Percentiles rank a stretch among this genome's conserved stretches.
Conservation (phyloP, 2,113 vertebrate genomes). For the Tiliqua scincoides region DNA sequence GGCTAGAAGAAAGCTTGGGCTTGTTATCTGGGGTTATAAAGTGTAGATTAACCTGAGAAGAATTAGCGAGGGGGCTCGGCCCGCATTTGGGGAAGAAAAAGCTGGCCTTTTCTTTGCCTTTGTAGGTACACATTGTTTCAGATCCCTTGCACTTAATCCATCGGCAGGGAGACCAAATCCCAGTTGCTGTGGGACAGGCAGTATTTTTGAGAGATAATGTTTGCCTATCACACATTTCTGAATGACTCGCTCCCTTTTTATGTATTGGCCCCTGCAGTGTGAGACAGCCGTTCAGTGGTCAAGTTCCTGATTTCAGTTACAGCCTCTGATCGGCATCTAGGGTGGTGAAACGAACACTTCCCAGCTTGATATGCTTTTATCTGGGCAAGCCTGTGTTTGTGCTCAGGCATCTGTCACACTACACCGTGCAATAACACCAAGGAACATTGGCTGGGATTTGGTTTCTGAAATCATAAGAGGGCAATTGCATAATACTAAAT, state of each 20-base stretch:
- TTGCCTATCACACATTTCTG: not conserved
- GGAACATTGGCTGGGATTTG: not conserved
- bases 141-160: conserved; percentile 57
- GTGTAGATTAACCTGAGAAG: conserved; percentile 73
- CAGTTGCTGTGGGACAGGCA: conserved; percentile 41
- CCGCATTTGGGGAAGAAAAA: conserved; percentile 58
- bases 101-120: conserved; percentile 37
- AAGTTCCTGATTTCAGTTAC: not conserved
- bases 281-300: not conserved
- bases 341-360: not conserved
- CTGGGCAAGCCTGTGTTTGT: not conserved
- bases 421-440: not conserved
- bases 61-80: conserved; percentile 65
- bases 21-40: conserved; percentile 70
- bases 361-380: not conserved
- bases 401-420: not conserved
- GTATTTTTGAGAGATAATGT: conserved; percentile 33
- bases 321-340: conserved; percentile 2
- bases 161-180: conserved; percentile 54
- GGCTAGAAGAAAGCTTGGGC: conserved; percentile 68
- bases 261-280: not conserved
- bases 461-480: not conserved
- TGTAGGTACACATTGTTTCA: conserved; percentile 59
- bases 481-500: not conserved
- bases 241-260: not conserved